Evolutionary conservation across 1,140 invertebrate species (phyloP), one percentile per base, ranked within the genome.

Genomic region (Reticulitermes speratus): DNA sequence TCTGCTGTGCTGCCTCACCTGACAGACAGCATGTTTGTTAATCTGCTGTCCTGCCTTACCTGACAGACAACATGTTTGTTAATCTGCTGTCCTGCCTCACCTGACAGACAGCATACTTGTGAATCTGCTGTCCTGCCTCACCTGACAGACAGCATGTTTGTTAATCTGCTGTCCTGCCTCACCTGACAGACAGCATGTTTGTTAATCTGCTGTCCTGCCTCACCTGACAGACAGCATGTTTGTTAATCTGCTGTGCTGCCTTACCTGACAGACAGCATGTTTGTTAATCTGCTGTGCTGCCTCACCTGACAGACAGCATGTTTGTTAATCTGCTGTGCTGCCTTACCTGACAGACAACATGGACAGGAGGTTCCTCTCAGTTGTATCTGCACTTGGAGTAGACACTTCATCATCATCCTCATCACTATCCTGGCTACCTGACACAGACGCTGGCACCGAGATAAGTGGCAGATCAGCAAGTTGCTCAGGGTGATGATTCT

Each of bases 381-480:
- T 94, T 89, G 95, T 95, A 88, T 96, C 95, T 7, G 94, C 95
- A 87, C 94, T 95, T 30, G 95, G 95, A 0, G 95, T 96, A n/a
- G 95, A 95, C 83, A 93, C 93, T 89, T 94, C 94, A 88, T 95
- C 95, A 83, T 96, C 95, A 88, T 96, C 96, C 30, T 96, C 95
- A 87, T 96, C 95, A 11, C 95, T 96, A 89, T 96, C 96, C 86
- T 95, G 94, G 87, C 94, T 96, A 87, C 93, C 96, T 83, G 92
- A 96, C 87, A 86, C 87, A 21, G 87, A 87, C 0, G 84, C 82
- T 7, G 84, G 85, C 38, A 84, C 86, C 44, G 87, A 87, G n/a
- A 88, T 25, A 25, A 86, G 32, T 19, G 88, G 87, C 19, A 88
- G 55, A 52, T 87, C 87, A 25, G 86, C 45, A 23, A 87, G 86